Evolutionary conservation across 2,888 invertebrate species (phyloP).

Genomic region (Hirtodrosophila histrioides): DNA sequence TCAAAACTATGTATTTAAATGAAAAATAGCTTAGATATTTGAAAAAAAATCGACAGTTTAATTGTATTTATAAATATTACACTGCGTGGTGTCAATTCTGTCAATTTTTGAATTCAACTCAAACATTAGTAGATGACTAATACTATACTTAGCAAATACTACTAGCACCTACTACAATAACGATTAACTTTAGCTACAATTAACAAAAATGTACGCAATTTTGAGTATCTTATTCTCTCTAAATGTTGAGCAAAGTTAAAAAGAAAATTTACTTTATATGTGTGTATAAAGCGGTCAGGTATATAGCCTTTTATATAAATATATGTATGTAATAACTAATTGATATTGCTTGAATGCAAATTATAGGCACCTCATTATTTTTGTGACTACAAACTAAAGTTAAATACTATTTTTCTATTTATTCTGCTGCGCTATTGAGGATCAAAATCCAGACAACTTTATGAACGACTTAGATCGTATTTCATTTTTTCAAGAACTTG

Average conservation of each 20-base stretch:
- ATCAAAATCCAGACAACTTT: constrained; percentile 69
- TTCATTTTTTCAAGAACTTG: constrained; percentile 3
- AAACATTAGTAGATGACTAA: constrained; percentile 40
- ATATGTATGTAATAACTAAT: constrained; percentile 26
- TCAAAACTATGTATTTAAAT: constrained; percentile 4
- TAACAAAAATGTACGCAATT: constrained; percentile 11
- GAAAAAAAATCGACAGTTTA: constrained; percentile 26
- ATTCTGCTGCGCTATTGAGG: constrained; percentile 39
- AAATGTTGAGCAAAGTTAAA: constrained; percentile 34
- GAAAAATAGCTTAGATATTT: neutral
- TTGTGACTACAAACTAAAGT: constrained; percentile 23
- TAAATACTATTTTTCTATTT: constrained; percentile 58
- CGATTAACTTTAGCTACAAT: constrained; percentile 26
- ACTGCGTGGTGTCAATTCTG: constrained; percentile 39
- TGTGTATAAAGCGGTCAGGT: constrained; percentile 52
- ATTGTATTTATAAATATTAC: constrained; percentile 22
- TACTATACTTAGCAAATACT: constrained; percentile 33
- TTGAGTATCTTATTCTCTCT: constrained; percentile 24
- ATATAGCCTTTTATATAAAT: constrained; percentile 28
- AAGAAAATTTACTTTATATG: constrained; percentile 52
- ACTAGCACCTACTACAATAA: constrained; percentile 35
- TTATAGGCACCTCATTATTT: constrained; percentile 47
- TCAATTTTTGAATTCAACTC: constrained; percentile 70
- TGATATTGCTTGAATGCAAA: constrained; percentile 52
- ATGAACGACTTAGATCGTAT: constrained; percentile 26